These are phyloP conservation scores for Carterocephalus palaemon DNA, from an alignment of 2,888 invertebrate genomes.

Conservation along the genomic window DNA sequence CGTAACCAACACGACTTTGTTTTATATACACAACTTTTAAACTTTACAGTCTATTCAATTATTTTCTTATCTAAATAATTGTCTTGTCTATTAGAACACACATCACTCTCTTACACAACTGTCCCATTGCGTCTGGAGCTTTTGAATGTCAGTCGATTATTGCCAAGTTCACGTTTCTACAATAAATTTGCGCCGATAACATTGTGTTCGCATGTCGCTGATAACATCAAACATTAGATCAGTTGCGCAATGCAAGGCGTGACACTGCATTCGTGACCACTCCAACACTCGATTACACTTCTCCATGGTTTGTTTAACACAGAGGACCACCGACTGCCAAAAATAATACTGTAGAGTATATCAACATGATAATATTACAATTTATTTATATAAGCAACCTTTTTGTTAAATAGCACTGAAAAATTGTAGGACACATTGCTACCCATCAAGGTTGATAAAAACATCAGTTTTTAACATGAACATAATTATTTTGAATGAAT, in stretches of 20 bases:
- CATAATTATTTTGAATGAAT: not conserved
- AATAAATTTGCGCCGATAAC: constrained; percentile 16
- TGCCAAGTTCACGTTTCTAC: constrained; percentile 9
- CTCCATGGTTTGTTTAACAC: constrained; percentile 43
- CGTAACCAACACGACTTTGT: too few species aligned
- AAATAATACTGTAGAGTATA: constrained; percentile 31
- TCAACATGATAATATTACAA: constrained; percentile 25
- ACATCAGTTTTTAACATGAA: too few species aligned
- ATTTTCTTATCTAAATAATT: too few species aligned
- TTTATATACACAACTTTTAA: too few species aligned
- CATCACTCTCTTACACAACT: too few species aligned
- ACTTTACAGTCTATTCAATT: too few species aligned
- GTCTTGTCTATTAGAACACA: too few species aligned
- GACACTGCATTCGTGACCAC: constrained; percentile 52
- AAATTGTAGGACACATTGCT: too few species aligned
- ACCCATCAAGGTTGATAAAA: too few species aligned
- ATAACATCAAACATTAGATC: constrained; percentile 48
- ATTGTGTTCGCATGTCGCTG: constrained; percentile 38
- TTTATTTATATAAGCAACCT: constrained; percentile 10
- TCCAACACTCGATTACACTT: constrained; percentile 46
- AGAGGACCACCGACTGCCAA: constrained; percentile 35
- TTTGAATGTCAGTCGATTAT: constrained; percentile 3
- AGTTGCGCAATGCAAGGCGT: constrained; percentile 49
- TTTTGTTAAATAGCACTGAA: too few species aligned
- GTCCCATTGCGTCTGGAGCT: too few species aligned